These are phyloP conservation scores for Ploceus nigricollis DNA, from an alignment of 2,113 vertebrate genomes.

Conservation along the genomic window DNA sequence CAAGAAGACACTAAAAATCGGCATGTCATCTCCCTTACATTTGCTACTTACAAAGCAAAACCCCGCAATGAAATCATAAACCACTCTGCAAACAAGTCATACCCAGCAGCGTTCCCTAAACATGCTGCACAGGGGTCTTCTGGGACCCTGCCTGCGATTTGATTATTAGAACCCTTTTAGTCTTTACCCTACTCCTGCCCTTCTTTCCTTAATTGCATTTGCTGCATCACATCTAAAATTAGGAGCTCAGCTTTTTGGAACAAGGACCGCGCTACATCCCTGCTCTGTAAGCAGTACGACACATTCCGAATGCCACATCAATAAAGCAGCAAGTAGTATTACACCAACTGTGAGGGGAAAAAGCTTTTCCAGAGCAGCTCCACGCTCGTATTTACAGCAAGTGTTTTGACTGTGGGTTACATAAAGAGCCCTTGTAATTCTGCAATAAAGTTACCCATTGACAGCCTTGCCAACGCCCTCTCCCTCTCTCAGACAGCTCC, in stretches of 20 bases:
- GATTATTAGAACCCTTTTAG: constrained; percentile 55
- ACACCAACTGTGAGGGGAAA: constrained; percentile 1
- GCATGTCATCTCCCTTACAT: neutral
- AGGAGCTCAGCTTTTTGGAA: constrained; percentile 55
- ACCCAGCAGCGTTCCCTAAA: neutral
- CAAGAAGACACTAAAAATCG: neutral
- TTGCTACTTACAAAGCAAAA: neutral
- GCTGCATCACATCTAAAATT: constrained; percentile 47
- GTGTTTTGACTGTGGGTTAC: constrained; percentile 49
- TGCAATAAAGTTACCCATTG: constrained; percentile 37
- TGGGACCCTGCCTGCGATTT: constrained; percentile 2
- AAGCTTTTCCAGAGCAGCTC: constrained; percentile 16
- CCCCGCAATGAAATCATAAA: neutral
- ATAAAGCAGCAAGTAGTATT: constrained; percentile 22
- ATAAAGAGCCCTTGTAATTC: constrained; percentile 56
- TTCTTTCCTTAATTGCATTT: constrained; percentile 64
- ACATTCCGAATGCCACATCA: neutral
- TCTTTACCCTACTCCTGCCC: constrained; percentile 55
- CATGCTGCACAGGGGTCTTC: neutral
- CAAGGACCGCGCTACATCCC: neutral
- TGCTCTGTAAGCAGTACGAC: neutral
- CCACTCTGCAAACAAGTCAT: neutral
- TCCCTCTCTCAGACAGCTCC: neutral
- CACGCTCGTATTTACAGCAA: neutral
- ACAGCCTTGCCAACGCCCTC: constrained; percentile 28